These are phyloP conservation scores for Xanthorhoe designata DNA, from an alignment of 2,888 invertebrate species.

Conservation along the genomic window DNA sequence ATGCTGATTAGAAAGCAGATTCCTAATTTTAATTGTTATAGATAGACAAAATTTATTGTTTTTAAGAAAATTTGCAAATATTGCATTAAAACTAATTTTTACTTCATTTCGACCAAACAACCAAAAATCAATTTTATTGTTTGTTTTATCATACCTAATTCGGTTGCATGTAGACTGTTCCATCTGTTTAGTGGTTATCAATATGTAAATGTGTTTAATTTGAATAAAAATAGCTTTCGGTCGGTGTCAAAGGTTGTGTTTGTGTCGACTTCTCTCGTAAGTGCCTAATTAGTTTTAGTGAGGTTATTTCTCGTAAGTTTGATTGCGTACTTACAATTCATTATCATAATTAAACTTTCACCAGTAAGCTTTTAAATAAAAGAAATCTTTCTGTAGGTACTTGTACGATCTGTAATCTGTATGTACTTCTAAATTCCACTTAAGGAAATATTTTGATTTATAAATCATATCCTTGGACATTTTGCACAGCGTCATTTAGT, in stretches of 20 bases:
- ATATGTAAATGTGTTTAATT: conserved; percentile 55
- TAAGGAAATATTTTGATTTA: no score
- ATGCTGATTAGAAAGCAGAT: no score
- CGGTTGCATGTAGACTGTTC: conserved; percentile 22
- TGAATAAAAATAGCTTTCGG: conserved; percentile 54
- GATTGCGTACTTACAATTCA: conserved; percentile 1
- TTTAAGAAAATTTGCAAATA: no score
- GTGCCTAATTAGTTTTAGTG: conserved; percentile 21
- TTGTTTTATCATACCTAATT: not conserved
- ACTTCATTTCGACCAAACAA: not conserved
- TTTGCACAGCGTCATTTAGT: no score
- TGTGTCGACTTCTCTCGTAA: conserved; percentile 39
- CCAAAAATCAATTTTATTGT: not conserved
- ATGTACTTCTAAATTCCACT: no score
- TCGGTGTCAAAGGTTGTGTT: conserved; percentile 43
- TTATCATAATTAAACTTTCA: not conserved
- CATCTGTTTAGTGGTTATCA: conserved; percentile 44
- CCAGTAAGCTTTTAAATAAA: not conserved
- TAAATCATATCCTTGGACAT: no score
- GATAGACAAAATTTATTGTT: no score
- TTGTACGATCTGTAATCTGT: no score
- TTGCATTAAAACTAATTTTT: no score
- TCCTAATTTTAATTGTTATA: no score
- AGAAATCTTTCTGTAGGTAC: no score
- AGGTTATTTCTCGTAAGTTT: conserved; percentile 15